Percentiles rank a stretch among this genome's conserved stretches.
These are phyloP conservation scores for Ellobius talpinus DNA, from an alignment of 2,113 vertebrate genomes.

Conservation along the genomic window DNA sequence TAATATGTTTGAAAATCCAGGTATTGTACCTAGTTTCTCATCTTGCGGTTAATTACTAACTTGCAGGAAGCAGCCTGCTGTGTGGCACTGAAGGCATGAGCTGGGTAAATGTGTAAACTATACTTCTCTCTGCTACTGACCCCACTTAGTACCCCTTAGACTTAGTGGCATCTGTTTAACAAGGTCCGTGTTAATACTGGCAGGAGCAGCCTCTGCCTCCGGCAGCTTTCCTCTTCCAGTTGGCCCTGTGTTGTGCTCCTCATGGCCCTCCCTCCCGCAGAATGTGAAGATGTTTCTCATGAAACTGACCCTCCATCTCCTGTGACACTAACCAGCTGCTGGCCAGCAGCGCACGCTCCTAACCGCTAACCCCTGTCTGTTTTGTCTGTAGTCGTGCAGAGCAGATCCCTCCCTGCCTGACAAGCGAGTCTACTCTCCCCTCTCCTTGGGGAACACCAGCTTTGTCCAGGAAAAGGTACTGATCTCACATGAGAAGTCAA, in stretches of 20 bases:
- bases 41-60: neutral
- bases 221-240: constrained; percentile 26
- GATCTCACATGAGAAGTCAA: constrained; percentile 83
- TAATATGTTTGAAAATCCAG: neutral
- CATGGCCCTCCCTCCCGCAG: constrained; percentile 51
- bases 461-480: constrained; percentile 99
- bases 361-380: constrained; percentile 89
- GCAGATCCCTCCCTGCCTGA: constrained; percentile 99
- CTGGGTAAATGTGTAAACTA: neutral
- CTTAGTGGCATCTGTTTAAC: constrained; percentile 33
- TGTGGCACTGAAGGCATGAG: neutral
- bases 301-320: constrained; percentile 63
- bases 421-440: constrained; percentile 99
- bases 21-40: neutral
- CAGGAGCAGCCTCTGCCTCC: neutral
- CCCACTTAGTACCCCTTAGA: neutral
- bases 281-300: constrained; percentile 49
- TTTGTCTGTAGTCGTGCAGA: constrained; percentile 96
- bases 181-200: neutral
- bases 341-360: constrained; percentile 81
- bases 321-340: constrained; percentile 88
- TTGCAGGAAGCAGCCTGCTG: neutral
- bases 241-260: constrained; percentile 26
- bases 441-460: constrained; percentile 99
- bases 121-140: constrained; percentile 18